Conservation (phyloP, 2,888 invertebrate species). For the Gymnocheta viridis region DNA sequence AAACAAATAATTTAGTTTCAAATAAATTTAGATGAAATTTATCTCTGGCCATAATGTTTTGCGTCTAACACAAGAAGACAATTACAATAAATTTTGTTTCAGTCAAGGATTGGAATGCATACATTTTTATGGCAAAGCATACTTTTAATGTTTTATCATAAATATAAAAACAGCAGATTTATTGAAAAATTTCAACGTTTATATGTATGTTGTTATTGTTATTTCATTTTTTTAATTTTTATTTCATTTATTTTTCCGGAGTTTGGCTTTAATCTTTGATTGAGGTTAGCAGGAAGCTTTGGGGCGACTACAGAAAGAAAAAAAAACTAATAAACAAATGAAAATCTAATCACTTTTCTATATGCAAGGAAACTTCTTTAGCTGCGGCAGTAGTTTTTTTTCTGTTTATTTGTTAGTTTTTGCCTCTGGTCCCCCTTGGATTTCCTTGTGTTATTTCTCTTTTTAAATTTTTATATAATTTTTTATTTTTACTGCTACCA, state of each 20-base stretch:
- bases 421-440: constrained; percentile 1
- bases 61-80: constrained; percentile 33
- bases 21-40: constrained; percentile 40
- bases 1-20: constrained; percentile 28
- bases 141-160: constrained; percentile 38
- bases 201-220: neutral
- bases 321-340: constrained; percentile 2
- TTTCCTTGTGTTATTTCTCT: constrained; percentile 17
- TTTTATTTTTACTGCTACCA: neutral
- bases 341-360: constrained; percentile 29
- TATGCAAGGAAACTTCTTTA: neutral
- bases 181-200: neutral
- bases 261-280: constrained; percentile 61
- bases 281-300: constrained; percentile 56
- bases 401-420: no score
- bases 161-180: constrained; percentile 5
- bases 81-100: constrained; percentile 47
- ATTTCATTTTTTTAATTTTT: neutral
- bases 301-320: neutral
- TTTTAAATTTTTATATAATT: neutral
- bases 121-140: constrained; percentile 27
- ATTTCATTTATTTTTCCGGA: neutral
- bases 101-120: neutral
- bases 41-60: constrained; percentile 23
- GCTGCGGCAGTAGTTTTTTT: constrained; percentile 4